Percentiles rank a stretch among this genome's conserved stretches.
Evolutionary conservation across 2,888 invertebrate species (phyloP).

Genomic region (Drosophila mercatorum): DNA sequence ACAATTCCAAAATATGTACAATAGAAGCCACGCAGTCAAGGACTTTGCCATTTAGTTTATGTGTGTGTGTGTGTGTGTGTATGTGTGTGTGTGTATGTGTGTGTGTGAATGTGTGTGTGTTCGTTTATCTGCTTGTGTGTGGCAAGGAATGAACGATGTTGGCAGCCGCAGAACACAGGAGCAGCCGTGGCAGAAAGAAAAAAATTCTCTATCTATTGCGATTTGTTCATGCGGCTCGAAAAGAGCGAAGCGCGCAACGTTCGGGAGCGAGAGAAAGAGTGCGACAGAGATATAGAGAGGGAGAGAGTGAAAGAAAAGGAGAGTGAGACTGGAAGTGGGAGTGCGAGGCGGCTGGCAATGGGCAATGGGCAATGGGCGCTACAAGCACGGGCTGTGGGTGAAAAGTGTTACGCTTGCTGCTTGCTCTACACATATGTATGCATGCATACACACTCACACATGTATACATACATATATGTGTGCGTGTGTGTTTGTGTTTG

Average conservation of each 20-base stretch:
- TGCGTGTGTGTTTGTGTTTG: conserved; percentile 8
- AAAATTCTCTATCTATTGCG: conserved; percentile 84
- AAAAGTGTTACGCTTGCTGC: conserved; percentile 57
- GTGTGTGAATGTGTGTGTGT: conserved; percentile 18
- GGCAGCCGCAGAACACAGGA: conserved; percentile 49
- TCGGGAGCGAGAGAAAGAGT: conserved; percentile 9
- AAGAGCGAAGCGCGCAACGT: conserved; percentile 71
- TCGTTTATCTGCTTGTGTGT: conserved; percentile 27
- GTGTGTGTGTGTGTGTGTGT: conserved; percentile 22
- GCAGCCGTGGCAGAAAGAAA: conserved; percentile 61
- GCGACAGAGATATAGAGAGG: conserved; percentile 6
- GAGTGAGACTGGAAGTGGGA: conserved; percentile 20
- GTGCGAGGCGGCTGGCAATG: conserved; percentile 22
- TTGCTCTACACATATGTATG: conserved; percentile 25
- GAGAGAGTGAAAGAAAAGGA: conserved; percentile 17
- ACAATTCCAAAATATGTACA: conserved; percentile 13
- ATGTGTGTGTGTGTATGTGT: conserved; percentile 24
- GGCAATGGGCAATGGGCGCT: conserved; percentile 23
- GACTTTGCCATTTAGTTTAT: conserved; percentile 35
- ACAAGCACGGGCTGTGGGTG: conserved; percentile 53
- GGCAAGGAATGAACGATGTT: conserved; percentile 59
- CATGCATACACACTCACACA: background rate
- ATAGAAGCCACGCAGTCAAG: conserved; percentile 50
- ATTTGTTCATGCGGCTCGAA: conserved; percentile 79
- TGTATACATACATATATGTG: background rate